Conservation (phyloP, 2,888 invertebrate genomes). For the Thelaira solivaga region DNA sequence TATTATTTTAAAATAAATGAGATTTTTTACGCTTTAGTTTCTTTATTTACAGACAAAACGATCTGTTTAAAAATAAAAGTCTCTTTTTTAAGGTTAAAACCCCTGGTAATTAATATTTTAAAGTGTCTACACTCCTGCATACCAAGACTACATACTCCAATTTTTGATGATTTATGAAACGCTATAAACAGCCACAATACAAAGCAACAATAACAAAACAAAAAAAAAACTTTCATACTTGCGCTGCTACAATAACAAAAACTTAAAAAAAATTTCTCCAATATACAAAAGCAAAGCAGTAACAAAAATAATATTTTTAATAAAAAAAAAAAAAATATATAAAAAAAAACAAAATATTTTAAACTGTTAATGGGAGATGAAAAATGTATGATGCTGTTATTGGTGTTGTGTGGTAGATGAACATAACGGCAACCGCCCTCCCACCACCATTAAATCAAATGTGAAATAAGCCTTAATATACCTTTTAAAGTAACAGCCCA, state of each 20-base stretch:
- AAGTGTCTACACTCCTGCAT: constrained; percentile 50
- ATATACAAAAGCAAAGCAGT: background rate
- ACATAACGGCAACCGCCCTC: constrained; percentile 55
- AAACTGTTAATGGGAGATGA: constrained; percentile 32
- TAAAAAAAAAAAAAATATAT: background rate
- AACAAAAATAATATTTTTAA: background rate
- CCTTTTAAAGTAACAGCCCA: constrained; percentile 60
- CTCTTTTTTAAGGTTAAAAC: constrained; percentile 57
- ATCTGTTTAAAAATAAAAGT: constrained; percentile 19
- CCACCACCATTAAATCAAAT: constrained; percentile 62
- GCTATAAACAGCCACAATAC: constrained; percentile 24
- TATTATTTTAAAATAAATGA: background rate
- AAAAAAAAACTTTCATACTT: constrained; percentile 32
- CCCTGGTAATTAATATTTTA: constrained; percentile 58
- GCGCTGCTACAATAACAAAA: constrained; percentile 8
- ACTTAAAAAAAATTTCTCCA: constrained; percentile 45
- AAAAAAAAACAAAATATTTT: constrained; percentile 10
- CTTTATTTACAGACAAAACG: background rate
- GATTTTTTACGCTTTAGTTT: constrained; percentile 35
- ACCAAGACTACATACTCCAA: constrained; percentile 58
- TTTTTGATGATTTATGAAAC: constrained; percentile 58
- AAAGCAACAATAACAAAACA: background rate
- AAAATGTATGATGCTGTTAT: constrained; percentile 29
- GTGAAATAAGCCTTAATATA: constrained; percentile 61
- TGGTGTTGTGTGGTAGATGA: constrained; percentile 42